phyloP scores from a whole-genome alignment of 2,888 invertebrate genomes.

The Habroteleia sp. region DNA sequence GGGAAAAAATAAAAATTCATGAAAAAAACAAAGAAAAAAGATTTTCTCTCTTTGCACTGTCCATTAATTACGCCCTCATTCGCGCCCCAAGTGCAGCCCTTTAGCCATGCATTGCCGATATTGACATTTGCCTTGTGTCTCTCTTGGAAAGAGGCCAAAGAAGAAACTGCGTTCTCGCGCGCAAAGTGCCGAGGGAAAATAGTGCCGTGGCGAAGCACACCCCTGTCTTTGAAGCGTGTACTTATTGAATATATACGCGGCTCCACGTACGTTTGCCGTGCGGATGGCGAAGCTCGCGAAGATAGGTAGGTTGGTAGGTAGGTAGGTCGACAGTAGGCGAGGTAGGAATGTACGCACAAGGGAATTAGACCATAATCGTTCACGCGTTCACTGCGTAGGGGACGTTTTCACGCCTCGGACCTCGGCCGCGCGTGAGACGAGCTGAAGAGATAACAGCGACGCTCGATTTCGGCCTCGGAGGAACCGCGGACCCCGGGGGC shows the following conservation, averaged over 20 bases:
- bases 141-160: conserved; percentile 50
- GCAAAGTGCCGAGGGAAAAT: conserved; percentile 41
- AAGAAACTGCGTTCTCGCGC: conserved; percentile 27
- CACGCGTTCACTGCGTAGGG: conserved; percentile 75
- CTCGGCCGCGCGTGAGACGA: conserved; percentile 25
- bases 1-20: conserved; percentile 22
- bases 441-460: conserved; percentile 66
- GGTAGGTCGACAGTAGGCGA: conserved; percentile 72
- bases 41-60: conserved; percentile 41
- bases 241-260: conserved; percentile 72
- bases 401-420: conserved; percentile 65
- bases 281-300: conserved; percentile 60
- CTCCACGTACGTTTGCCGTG: conserved; percentile 56
- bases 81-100: conserved; percentile 74
- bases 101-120: conserved; percentile 74
- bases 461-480: too few species aligned
- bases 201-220: conserved; percentile 63
- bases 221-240: conserved; percentile 80
- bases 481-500: background rate
- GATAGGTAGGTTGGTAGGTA: conserved; percentile 77
- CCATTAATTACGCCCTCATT: conserved; percentile 80
- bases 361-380: conserved; percentile 79
- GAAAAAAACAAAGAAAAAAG: conserved; percentile 16
- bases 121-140: conserved; percentile 78
- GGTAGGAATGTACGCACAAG: conserved; percentile 73